These are phyloP conservation scores for Drosophila ustulata DNA, from an alignment of 2,888 invertebrate genomes.

Conservation along the genomic window DNA sequence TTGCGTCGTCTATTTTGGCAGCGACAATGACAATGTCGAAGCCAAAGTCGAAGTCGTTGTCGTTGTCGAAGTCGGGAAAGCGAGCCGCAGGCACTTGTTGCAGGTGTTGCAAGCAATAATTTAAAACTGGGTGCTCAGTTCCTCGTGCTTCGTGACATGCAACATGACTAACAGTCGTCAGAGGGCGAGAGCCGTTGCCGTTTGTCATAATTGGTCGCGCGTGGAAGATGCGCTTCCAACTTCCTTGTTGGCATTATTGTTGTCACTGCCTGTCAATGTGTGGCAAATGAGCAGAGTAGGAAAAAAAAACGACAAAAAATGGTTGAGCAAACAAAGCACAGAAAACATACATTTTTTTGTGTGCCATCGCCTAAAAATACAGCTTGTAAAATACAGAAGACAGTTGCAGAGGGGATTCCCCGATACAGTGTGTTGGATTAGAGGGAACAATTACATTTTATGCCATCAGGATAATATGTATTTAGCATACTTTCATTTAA, in stretches of 20 bases:
- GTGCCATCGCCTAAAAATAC: conserved; percentile 10
- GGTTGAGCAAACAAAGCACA: conserved; percentile 43
- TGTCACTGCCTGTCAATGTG: conserved; percentile 56
- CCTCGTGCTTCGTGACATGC: conserved; percentile 55
- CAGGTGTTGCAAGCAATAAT: conserved; percentile 68
- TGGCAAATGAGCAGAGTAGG: conserved; percentile 47
- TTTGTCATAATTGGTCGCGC: conserved; percentile 75
- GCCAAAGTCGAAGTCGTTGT: conserved; percentile 27
- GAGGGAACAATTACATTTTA: no score
- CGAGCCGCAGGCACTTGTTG: conserved; percentile 21
- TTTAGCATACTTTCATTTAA: no score
- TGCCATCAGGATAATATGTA: no score
- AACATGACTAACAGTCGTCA: conserved; percentile 29
- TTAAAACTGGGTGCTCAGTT: conserved; percentile 55
- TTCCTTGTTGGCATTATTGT: conserved; percentile 69
- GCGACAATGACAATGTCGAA: conserved; percentile 65
- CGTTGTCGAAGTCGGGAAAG: conserved; percentile 10
- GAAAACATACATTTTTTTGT: conserved; percentile 23
- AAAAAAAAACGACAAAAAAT: conserved; percentile 25
- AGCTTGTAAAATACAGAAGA: not conserved
- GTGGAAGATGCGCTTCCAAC: conserved; percentile 71
- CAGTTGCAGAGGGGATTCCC: not conserved
- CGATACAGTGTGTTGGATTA: conserved; percentile 28
- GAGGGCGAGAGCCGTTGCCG: conserved; percentile 35
- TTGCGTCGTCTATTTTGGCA: conserved; percentile 41